phyloP scores from a whole-genome alignment of 2,113 vertebrate genomes.

The Mormoops blainvillei region DNA sequence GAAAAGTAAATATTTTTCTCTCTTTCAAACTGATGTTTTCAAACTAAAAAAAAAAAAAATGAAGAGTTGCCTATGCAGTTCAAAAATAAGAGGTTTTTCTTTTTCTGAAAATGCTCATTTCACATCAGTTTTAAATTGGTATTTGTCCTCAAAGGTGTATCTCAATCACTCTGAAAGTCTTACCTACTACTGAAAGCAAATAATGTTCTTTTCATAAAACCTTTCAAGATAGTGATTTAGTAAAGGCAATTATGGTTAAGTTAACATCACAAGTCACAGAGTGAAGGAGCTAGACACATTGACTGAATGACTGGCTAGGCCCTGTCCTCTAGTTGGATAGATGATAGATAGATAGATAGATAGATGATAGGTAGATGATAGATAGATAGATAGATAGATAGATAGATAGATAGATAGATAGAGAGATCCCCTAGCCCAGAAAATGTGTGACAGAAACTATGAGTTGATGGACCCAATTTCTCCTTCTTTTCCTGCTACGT shows the following conservation, averaged over 20 bases:
- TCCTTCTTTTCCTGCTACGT: background rate
- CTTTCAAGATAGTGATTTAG: background rate
- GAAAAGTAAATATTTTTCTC: slow-evolving; percentile 43
- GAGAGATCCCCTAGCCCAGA: too few relatives aligned
- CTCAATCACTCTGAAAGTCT: background rate
- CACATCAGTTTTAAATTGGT: background rate
- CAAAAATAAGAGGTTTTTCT: background rate
- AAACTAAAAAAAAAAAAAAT: background rate
- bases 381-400: too few relatives aligned
- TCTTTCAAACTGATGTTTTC: background rate
- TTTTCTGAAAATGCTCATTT: background rate
- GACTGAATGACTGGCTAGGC: background rate
- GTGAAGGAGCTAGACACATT: too few relatives aligned
- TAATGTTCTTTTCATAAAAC: background rate
- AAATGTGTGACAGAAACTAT: fast-evolving
- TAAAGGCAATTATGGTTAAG: background rate
- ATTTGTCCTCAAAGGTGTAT: background rate
- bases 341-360: too few relatives aligned
- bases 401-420: too few relatives aligned
- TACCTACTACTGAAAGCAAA: background rate
- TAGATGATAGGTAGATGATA: too few relatives aligned
- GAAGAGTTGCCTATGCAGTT: background rate
- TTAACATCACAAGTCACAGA: background rate
- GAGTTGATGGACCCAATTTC: background rate
- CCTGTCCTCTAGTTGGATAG: background rate